Evolutionary conservation across 2,888 invertebrate species (phyloP), one percentile per base, ranked within the genome.

Genomic region (Athetis lepigone): DNA sequence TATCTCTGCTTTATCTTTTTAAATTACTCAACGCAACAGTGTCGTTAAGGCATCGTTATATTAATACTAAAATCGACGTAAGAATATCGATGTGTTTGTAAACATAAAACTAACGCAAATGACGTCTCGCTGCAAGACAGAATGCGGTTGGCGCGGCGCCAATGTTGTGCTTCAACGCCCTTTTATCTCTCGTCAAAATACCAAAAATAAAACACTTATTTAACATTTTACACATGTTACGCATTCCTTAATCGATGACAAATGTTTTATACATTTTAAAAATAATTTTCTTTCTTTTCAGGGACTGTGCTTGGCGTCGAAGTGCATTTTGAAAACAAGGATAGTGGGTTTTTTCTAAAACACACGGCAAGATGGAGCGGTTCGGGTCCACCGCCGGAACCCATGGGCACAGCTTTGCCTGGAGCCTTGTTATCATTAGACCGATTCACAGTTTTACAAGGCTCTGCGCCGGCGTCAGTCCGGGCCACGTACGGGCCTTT

Each of bases 401-500:
- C 93, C 7, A 88, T 92, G 89, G 93, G 93, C 39, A 91, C 93
- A 43, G 92, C 93, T 71, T 85, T 96, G 21, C 95, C 96, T 25
- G 97, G 97, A 55, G 96, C 97, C 9, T 95, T 98, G 36, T 94
- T 98, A 54, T 98, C 98, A 55, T 96, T 97, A 71, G 98, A 98
- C 92, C 97, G 98, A 72, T 98, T 99, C 90, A 98, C 98, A 61
- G 98, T 99, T 37, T 97, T 99, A 82, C 98, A 98, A 90, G 98
- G 98, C 39, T 97, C 98, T 47, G 97, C 98, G 79, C 98, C 98
- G 23, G 98, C 98, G 33, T 98, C 98, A 23, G 97, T 99, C 42
- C 96, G 98, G 66, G 98, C 98, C 50, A 98, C 97, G 40, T 98
- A 98, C 88, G 99, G 99, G 4, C 99, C 99, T 7, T 99, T 99